Conservation (phyloP, 1,140 invertebrate genomes). For the Megathymus violae region DNA sequence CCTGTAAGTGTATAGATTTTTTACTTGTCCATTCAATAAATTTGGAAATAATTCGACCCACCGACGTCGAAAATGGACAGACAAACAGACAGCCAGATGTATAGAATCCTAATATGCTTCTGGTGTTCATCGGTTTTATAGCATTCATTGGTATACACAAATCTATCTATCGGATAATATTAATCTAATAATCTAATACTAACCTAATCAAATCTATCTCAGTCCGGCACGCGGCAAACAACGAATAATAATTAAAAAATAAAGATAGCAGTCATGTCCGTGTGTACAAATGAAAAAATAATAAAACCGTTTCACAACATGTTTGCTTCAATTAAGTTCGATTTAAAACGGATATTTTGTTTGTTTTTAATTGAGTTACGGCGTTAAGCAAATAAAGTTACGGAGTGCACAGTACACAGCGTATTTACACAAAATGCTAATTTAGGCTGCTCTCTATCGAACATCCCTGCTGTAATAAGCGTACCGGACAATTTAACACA, state of each 20-base stretch:
- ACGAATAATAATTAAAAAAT: constrained; percentile 14
- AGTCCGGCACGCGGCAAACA: neutral
- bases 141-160: too few relatives aligned
- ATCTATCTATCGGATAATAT: too few relatives aligned
- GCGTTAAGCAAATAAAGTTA: constrained; percentile 28
- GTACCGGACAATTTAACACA: neutral
- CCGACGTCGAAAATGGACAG: too few relatives aligned
- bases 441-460: constrained; percentile 17
- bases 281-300: constrained; percentile 33
- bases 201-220: too few relatives aligned
- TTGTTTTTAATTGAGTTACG: constrained; percentile 35
- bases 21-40: too few relatives aligned
- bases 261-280: constrained; percentile 6
- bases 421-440: constrained; percentile 32
- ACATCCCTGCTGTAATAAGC: neutral
- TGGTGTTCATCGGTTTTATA: too few relatives aligned
- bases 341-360: constrained; percentile 33
- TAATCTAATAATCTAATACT: too few relatives aligned
- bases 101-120: too few relatives aligned
- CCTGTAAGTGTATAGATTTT: too few relatives aligned
- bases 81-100: too few relatives aligned
- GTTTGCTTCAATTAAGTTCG: constrained; percentile 36
- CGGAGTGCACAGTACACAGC: constrained; percentile 27
- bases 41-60: too few relatives aligned
- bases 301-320: constrained; percentile 32